These are phyloP conservation scores for Thereva unica DNA, from an alignment of 2,888 invertebrate species.

Conservation along the genomic window DNA sequence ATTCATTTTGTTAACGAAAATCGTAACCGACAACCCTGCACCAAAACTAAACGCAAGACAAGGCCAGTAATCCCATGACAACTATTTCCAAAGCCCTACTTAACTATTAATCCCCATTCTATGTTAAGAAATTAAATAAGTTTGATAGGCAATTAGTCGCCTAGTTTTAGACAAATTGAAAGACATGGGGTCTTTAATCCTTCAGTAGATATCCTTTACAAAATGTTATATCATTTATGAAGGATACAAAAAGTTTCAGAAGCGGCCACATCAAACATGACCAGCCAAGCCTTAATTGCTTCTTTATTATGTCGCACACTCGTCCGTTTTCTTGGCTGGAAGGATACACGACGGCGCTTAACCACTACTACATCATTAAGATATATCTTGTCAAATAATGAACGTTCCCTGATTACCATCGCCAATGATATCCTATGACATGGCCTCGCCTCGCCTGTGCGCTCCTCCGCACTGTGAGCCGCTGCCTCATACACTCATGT, in stretches of 20 bases:
- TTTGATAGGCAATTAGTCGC: conserved; percentile 6
- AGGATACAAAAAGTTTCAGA: conserved; percentile 23
- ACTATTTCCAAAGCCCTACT: too few relatives aligned
- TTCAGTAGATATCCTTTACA: background rate
- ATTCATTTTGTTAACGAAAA: too few relatives aligned
- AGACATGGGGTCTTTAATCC: too few relatives aligned
- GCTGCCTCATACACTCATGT: background rate
- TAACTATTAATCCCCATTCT: too few relatives aligned
- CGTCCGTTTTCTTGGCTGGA: too few relatives aligned
- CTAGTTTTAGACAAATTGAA: background rate
- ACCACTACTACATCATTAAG: conserved; percentile 32
- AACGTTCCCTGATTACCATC: conserved; percentile 32
- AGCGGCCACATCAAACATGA: background rate
- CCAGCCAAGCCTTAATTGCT: conserved; percentile 21
- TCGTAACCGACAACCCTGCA: too few relatives aligned
- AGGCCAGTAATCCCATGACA: too few relatives aligned
- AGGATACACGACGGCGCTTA: conserved; percentile 10
- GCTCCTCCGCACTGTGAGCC: background rate
- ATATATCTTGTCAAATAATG: conserved; percentile 32
- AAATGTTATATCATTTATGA: conserved; percentile 18
- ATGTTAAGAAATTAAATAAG: too few relatives aligned
- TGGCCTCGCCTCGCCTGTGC: conserved; percentile 6
- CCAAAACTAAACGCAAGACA: too few relatives aligned
- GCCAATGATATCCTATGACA: conserved; percentile 31
- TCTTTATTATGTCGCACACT: conserved; percentile 34